Percentiles rank a stretch among this genome's conserved stretches.
phyloP scores from a whole-genome alignment of 2,113 vertebrate species.

The Melanerpes formicivorus region DNA sequence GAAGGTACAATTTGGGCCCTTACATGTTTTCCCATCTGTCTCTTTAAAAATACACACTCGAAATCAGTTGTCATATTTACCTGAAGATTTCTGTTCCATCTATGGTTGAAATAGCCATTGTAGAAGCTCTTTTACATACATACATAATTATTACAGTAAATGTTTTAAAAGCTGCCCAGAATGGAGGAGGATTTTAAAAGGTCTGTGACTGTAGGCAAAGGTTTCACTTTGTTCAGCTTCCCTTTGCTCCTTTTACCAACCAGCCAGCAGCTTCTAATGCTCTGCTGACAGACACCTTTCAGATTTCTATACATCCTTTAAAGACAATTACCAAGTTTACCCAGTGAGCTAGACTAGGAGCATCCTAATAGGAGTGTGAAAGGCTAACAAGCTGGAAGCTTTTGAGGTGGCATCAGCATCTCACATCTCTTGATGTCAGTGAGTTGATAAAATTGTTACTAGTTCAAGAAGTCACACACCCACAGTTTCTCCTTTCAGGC shows the following conservation, averaged over 20 bases:
- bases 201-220: not conserved
- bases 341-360: constrained; percentile 23
- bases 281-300: constrained; percentile 36
- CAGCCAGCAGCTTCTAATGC: not conserved
- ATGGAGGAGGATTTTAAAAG: not conserved
- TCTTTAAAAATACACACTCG: not conserved
- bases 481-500: constrained; percentile 16
- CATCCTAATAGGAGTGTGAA: constrained; percentile 53
- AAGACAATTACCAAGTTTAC: constrained; percentile 62
- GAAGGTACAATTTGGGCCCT: not conserved
- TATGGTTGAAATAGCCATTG: not conserved
- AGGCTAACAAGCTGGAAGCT: constrained; percentile 64
- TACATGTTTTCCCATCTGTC: not conserved
- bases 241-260: not conserved
- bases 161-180: not conserved
- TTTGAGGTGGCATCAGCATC: constrained; percentile 46
- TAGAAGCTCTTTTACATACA: not conserved
- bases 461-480: constrained; percentile 19
- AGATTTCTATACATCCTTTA: constrained; percentile 35
- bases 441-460: constrained; percentile 45
- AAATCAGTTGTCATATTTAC: not conserved
- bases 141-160: not conserved
- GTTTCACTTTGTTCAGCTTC: constrained; percentile 7
- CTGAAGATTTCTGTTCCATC: not conserved
- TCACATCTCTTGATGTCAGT: constrained; percentile 38